Evolutionary conservation across 1,140 invertebrate genomes (phyloP).

Genomic region (Bombyx mori): ASM3026992v2 NC_085113.1:8080501-8081000

Average conservation of each 20-base stretch:
- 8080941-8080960: slow-evolving; percentile 88
- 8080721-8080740: slow-evolving; percentile 75
- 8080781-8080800: slow-evolving; percentile 86
- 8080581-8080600: slow-evolving; percentile 85
- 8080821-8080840: slow-evolving; percentile 97
- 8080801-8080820: slow-evolving; percentile 80
- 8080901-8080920: slow-evolving; percentile 93
- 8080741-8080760: slow-evolving; percentile 90
- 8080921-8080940: slow-evolving; percentile 89
- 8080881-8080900: slow-evolving; percentile 94
- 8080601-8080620: slow-evolving; percentile 78
- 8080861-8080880: slow-evolving; percentile 86
- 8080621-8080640: slow-evolving; percentile 71
- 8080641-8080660: slow-evolving; percentile 74
- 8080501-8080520: slow-evolving; percentile 83
- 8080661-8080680: slow-evolving; percentile 92
- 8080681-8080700: slow-evolving; percentile 85
- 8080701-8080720: slow-evolving; percentile 88
- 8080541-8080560: slow-evolving; percentile 89
- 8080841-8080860: slow-evolving; percentile 92
- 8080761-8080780: slow-evolving; percentile 90
- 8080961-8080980: slow-evolving; percentile 84
- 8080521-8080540: slow-evolving; percentile 92
- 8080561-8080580: slow-evolving; percentile 87
- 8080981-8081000: slow-evolving; percentile 84